Base-by-base conservation (phyloP, 2,888 invertebrate species). In the Trissoscelio sp. region DNA sequence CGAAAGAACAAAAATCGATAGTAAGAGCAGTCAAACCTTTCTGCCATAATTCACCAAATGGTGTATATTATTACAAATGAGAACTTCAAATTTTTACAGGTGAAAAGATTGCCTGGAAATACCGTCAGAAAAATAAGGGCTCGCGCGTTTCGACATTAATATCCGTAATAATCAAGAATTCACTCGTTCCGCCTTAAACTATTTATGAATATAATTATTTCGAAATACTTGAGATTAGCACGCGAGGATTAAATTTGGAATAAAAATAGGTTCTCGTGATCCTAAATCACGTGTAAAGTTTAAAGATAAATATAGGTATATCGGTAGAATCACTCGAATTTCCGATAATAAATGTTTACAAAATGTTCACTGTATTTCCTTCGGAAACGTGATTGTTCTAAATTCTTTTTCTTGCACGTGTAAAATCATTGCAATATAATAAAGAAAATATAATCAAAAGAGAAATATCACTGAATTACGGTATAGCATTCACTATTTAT, bases 121-220 rank as follows among this genome's bases (percentile, higher is more conserved):
- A 37, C 37, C 9, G 11, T n/a, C 28, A 66, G 42, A 60, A 74
- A 74, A 46, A 28, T 39, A 20, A 46, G 11, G 22, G 11, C 12
- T 24, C 34, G 31, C 11, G 34, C 31, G 24, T 22, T 24, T 16
- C 28, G 53, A 44, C 6, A 11, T 53, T 44, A 64, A 57, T 58
- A 74, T 66, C n/a, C 37, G 11, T 18, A 28, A 48, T 58, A 46
- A 57, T 64, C 22, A 66, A 55, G 31, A 66, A 64, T 55, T 46
- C 48, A 46, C 14, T 66, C 66, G 64, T 28, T 58, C 12, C 53
- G 22, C 44, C 60, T 69, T 74, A 79, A 74, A 79, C 60, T 74
- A 79, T 74, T 42, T 51, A 72, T 66, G 46, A 60, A 57, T 78
- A 64, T 53, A 78, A 64, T 64, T 70, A 58, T 67, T 73, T 73